Conservation (phyloP, 1,140 invertebrate genomes). For the Zaprionus nigranus region DNA sequence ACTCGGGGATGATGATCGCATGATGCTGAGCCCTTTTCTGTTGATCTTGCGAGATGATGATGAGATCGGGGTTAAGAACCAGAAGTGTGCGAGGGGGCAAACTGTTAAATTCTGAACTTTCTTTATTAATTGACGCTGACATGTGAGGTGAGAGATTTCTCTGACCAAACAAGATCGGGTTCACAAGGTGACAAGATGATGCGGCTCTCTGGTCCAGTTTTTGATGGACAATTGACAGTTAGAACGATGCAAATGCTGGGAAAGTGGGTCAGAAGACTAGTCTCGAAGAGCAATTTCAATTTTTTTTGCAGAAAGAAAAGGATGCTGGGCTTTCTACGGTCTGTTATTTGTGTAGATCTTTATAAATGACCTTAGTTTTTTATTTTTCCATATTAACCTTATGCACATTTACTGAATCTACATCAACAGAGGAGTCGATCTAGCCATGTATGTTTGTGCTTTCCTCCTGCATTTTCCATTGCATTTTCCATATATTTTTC, state of each 20-base stretch:
- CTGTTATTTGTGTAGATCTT: too few species aligned
- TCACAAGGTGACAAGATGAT: slow-evolving; percentile 64
- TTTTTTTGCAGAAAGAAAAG: not conserved
- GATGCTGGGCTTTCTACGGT: not conserved
- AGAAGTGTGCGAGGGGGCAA: slow-evolving; percentile 50
- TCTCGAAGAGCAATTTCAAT: not conserved
- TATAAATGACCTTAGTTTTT: not conserved
- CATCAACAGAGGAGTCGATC: too few species aligned
- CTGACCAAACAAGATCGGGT: slow-evolving; percentile 24
- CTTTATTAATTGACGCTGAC: slow-evolving; percentile 71
- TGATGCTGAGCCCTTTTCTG: slow-evolving; percentile 49
- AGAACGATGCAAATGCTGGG: slow-evolving; percentile 15
- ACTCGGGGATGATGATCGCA: slow-evolving; percentile 42
- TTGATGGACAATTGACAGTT: slow-evolving; percentile 80
- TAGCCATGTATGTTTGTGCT: too few species aligned
- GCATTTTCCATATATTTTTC: not conserved
- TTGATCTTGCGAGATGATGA: slow-evolving; percentile 20
- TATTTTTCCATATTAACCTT: not conserved
- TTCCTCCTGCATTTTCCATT: not conserved
- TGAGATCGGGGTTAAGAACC: slow-evolving; percentile 31
- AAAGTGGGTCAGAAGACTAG: slow-evolving; percentile 16
- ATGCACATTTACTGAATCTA: too few species aligned
- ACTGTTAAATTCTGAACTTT: slow-evolving; percentile 66
- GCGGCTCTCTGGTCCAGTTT: slow-evolving; percentile 59
- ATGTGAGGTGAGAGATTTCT: slow-evolving; percentile 21